These are phyloP conservation scores for Scophthalmus maximus DNA, from an alignment of 2,113 vertebrate species.

Conservation along the genomic window DNA sequence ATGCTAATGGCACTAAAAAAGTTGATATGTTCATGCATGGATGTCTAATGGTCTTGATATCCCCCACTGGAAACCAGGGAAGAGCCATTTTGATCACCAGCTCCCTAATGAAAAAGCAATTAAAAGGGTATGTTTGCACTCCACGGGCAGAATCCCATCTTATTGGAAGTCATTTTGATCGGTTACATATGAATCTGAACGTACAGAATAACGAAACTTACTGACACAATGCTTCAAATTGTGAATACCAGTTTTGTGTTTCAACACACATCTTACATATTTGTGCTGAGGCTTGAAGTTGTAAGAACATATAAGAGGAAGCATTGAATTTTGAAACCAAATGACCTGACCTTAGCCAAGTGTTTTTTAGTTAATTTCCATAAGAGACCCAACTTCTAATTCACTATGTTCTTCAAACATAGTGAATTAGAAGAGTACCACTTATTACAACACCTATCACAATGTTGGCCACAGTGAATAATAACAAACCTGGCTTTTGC, in stretches of 20 bases:
- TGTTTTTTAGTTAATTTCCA: too few species aligned
- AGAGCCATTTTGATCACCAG: slow-evolving; percentile 55
- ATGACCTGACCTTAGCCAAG: too few species aligned
- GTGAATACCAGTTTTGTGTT: not conserved
- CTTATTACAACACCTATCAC: not conserved
- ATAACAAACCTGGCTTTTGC: not conserved
- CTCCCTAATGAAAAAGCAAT: slow-evolving; percentile 73
- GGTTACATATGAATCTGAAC: slow-evolving; percentile 17
- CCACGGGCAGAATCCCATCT: slow-evolving; percentile 46
- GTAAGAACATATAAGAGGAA: slow-evolving; percentile 5
- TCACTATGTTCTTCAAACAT: too few species aligned
- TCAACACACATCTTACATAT: not conserved
- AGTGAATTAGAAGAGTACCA: too few species aligned
- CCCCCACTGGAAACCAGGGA: slow-evolving; percentile 39
- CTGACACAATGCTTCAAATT: not conserved
- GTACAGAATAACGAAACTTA: not conserved
- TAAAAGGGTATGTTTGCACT: slow-evolving; percentile 70
- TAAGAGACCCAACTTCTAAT: too few species aligned
- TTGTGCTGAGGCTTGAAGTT: not conserved
- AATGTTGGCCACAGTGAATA: not conserved
- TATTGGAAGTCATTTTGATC: slow-evolving; percentile 53
- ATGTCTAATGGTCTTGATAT: slow-evolving; percentile 65
- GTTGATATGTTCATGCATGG: slow-evolving; percentile 52
- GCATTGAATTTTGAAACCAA: slow-evolving; percentile 18
- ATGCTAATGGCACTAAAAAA: slow-evolving; percentile 60